Base-by-base conservation (phyloP, 2,113 vertebrate genomes). In the Sapayoa aenigma region DNA sequence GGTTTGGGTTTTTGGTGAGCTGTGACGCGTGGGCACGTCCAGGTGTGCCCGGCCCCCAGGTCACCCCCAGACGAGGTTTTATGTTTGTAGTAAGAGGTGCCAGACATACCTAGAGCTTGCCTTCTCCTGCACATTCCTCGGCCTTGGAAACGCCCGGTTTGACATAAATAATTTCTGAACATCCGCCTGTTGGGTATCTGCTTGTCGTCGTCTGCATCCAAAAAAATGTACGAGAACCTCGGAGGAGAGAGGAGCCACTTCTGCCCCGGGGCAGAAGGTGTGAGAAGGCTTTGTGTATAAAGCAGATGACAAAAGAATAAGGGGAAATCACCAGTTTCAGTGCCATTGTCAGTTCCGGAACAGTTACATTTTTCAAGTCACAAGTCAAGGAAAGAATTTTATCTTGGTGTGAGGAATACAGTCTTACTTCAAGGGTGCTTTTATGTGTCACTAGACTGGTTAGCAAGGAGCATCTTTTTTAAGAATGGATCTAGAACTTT, bases 381-480 rank as follows among this genome's bases (percentile, higher is more conserved):
- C 8, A 25, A 84, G 63, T 88, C 68, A 59, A 90, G 76, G 85
- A 79, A 89, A 90, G 56, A 92, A 71, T 75, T 93, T 79, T 68
- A 93, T 81, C 92, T 94, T 72, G 68, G 52, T 93, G 73, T 94
- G 88, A 96, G 88, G 86, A 96, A 93, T 72, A 86, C 41, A 92
- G 83, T 90, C 90, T 93, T 90, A 88, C 31, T 94, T 95, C 65
- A 93, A 88, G 88, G 93, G 92, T 96, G 88, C 88, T 96, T 95
- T 96, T 88, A 71, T 89, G 90, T 93, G 88, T 95, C 2, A 60
- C 83, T 94, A 96, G 90, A 81, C 88, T 75, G 82, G 44, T 78
- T 96, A 87, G 85, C 94, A 95, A 96, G 92, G 93, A 96, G 91
- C 94, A 95, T 95, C 76, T 92, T 93, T 96, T 94, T 90, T 18